Base-by-base conservation (phyloP, 2,113 vertebrate species). In the Morone chrysops region DNA sequence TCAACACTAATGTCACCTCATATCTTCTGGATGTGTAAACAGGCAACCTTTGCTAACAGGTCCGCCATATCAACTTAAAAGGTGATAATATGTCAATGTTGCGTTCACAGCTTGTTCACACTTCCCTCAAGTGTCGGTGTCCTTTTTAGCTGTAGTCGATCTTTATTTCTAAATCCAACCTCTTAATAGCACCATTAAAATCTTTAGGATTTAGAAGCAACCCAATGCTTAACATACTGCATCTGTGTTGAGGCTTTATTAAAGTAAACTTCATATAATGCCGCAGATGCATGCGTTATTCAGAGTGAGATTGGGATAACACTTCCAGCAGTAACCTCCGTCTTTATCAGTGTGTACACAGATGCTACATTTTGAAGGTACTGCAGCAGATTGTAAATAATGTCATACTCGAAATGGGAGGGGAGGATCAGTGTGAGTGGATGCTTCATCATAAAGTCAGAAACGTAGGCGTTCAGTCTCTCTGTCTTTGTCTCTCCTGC, bases 351-450 rank as follows among this genome's bases (percentile, higher is more conserved):
- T 47, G 48, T 60, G 11, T 54, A 22, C 56, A 41, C 11, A 2
- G 45, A 41, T 1, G 60, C 51, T 60, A 18, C 47, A 61, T 59
- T 43, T 54, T 57, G 22, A 85, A 75, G 25, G 25, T 45, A 13
- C 53, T 61, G 67, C 78, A 70, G 63, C 45, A 68, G 65, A 73
- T 41, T 67, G 69, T 78, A 53, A 79, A 89, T 50, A 62, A 20
- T 79, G 80, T 74, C 65, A 68, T 6, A 2, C 1, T 82, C 54
- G n/a, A 76, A 59, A 43, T 41, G 51, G 57, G 16, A 43, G 56
- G 4, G n/a, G 12, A 1, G 40, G 56, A 56, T 82, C 65, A 13
- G 72, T n/a, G 41, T 18, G 31, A 73, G 70, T 41, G 67, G 54
- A 75, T 18, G 0, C 76, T 66, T 38, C 31, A 1, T 51, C 70